Percentiles rank a stretch among this genome's conserved stretches.
Conservation (phyloP, 2,797 vertebrate genomes). For the Sciurus vulgaris region DNA sequence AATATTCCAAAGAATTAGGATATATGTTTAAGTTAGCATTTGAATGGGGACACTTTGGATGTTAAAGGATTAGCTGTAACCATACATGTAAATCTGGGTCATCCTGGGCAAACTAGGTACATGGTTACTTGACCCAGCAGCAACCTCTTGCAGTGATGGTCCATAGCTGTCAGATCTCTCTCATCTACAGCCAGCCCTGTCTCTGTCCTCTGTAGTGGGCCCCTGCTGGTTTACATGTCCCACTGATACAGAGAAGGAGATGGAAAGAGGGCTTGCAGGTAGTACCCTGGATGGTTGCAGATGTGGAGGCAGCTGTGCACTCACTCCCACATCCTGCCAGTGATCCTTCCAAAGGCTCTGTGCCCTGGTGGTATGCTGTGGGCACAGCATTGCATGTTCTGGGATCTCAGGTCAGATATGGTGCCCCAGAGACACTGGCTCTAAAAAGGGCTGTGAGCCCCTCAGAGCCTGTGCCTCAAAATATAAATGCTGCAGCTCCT, state of each 20-base stretch:
- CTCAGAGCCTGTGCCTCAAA: not conserved
- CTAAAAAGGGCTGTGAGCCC: not conserved
- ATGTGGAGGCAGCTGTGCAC: fast-evolving
- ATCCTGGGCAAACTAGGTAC: not conserved
- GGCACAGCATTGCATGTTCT: not conserved
- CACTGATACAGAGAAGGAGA: not conserved
- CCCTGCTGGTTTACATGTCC: no score
- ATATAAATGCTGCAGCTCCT: not conserved
- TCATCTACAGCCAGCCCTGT: not conserved
- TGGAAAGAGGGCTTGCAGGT: not conserved
- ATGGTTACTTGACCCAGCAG: not conserved
- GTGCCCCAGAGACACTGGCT: not conserved
- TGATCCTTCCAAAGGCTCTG: not conserved
- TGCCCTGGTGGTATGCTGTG: not conserved
- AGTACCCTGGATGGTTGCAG: not conserved
- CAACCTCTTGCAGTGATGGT: not conserved
- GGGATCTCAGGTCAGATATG: not conserved
- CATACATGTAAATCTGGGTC: not conserved
- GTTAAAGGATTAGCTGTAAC: not conserved
- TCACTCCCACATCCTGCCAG: fast-evolving
- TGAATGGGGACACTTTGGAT: not conserved
- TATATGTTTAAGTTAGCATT: not conserved
- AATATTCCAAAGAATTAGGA: not conserved
- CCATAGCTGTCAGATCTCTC: not conserved
- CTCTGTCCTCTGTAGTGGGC: not conserved